These are phyloP conservation scores for Dendrolimus pini DNA, from an alignment of 2,888 invertebrate genomes.

Conservation along the genomic window DNA sequence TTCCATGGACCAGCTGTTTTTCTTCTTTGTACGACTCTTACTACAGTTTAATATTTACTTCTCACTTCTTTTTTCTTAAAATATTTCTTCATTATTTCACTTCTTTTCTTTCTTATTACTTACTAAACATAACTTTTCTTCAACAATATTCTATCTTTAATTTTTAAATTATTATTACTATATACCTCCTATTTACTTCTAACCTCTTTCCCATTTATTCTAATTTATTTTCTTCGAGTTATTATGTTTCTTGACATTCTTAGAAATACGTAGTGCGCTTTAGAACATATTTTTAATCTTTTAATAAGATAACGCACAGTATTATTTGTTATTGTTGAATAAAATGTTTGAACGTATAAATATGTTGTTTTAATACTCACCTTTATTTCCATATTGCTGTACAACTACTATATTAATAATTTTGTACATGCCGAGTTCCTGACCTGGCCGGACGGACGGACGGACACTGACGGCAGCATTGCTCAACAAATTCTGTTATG, in stretches of 20 bases:
- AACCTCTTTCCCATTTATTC: too few relatives aligned
- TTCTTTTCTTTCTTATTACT: conserved; percentile 1
- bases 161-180: conserved; percentile 1
- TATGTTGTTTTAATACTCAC: conserved; percentile 26
- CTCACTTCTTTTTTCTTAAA: too few relatives aligned
- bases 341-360: conserved; percentile 32
- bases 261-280: conserved; percentile 48
- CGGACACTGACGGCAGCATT: too few relatives aligned
- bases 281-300: conserved; percentile 25
- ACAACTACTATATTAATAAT: conserved; percentile 1
- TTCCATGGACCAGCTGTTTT: too few relatives aligned
- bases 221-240: too few relatives aligned
- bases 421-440: neutral
- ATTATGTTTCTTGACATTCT: neutral
- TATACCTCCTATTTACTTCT: conserved; percentile 4
- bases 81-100: neutral
- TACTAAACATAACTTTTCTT: neutral
- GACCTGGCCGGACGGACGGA: too few relatives aligned
- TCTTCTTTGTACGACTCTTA: too few relatives aligned
- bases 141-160: too few relatives aligned
- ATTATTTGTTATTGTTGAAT: conserved; percentile 30
- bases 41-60: too few relatives aligned
- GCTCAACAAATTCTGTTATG: too few relatives aligned
- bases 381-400: conserved; percentile 21
- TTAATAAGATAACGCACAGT: conserved; percentile 28